A percentile compares a stretch with the other conserved stretches of the same genome.
phyloP scores from a whole-genome alignment of 1,140 invertebrate species.

The Hydropsyche tenuis region DNA sequence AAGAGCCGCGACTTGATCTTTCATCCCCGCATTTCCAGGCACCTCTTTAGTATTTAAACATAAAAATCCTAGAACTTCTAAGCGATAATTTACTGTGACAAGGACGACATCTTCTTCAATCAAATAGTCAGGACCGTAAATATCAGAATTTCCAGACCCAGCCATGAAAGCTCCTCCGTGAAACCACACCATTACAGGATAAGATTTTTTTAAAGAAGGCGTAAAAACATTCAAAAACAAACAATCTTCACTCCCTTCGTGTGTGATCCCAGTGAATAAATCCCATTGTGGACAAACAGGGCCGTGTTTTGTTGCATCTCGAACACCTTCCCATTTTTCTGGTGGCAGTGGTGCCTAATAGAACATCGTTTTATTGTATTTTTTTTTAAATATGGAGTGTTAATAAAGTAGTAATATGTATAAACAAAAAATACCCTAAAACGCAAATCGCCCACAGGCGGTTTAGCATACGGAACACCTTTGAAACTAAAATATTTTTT shows the following conservation, averaged over 20 bases:
- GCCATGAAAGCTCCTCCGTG: slow-evolving; percentile 68
- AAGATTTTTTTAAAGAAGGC: slow-evolving; percentile 56
- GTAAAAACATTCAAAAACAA: slow-evolving; percentile 70
- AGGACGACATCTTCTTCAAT: slow-evolving; percentile 70
- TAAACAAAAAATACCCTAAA: slow-evolving; percentile 61
- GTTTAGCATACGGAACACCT: slow-evolving; percentile 70
- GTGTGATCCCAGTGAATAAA: slow-evolving; percentile 45
- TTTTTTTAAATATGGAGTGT: slow-evolving; percentile 5
- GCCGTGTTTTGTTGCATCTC: slow-evolving; percentile 61
- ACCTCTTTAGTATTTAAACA: slow-evolving; percentile 64
- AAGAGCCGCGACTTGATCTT: slow-evolving; percentile 68
- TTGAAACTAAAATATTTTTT: slow-evolving; percentile 70
- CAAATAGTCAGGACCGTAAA: slow-evolving; percentile 68
- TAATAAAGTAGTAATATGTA: neutral
- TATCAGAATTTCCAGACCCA: slow-evolving; percentile 62
- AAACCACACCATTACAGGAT: slow-evolving; percentile 71
- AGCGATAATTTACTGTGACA: slow-evolving; percentile 73
- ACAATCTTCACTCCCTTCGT: slow-evolving; percentile 65
- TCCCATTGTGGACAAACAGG: slow-evolving; percentile 57
- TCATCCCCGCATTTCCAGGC: slow-evolving; percentile 71
- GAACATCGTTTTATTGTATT: slow-evolving; percentile 1
- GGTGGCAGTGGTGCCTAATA: slow-evolving; percentile 58
- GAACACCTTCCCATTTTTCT: slow-evolving; percentile 60
- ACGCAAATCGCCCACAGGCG: slow-evolving; percentile 65
- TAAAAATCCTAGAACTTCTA: slow-evolving; percentile 70